phyloP scores from a whole-genome alignment of 2,113 vertebrate genomes.

The Smithornis capensis region DNA sequence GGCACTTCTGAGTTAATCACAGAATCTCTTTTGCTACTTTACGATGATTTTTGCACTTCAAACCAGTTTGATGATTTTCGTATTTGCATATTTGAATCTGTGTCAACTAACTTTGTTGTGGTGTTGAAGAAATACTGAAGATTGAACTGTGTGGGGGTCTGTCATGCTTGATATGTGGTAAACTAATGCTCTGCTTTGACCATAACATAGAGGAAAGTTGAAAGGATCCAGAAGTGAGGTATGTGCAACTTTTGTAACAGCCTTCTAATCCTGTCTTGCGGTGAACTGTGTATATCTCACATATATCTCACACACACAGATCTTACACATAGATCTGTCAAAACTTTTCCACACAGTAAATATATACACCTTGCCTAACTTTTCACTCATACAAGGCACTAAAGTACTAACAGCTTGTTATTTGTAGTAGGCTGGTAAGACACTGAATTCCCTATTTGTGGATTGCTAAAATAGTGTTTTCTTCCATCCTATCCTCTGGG shows the following conservation, averaged over 20 bases:
- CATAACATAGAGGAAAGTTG: neutral
- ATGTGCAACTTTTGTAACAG: neutral
- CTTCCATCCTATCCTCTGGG: neutral
- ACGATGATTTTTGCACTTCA: neutral
- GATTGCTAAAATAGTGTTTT: neutral
- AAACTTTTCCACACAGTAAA: neutral
- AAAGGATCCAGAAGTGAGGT: neutral
- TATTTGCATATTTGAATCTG: slow-evolving; percentile 2
- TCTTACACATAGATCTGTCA: neutral
- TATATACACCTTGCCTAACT: neutral
- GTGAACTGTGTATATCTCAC: neutral
- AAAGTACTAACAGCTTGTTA: neutral
- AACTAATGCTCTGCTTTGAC: neutral
- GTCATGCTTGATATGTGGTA: neutral
- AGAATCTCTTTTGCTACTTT: neutral
- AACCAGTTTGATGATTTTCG: neutral
- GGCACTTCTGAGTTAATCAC: neutral
- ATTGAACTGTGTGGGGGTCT: neutral
- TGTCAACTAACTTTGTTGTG: neutral
- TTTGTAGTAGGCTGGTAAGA: neutral
- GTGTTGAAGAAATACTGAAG: neutral
- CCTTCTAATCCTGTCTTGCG: neutral
- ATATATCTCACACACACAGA: neutral
- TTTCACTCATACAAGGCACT: neutral
- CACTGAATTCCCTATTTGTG: neutral